Evolutionary conservation across 2,888 invertebrate genomes (phyloP).

Genomic region (Hermaeophaga mercurialis): DNA sequence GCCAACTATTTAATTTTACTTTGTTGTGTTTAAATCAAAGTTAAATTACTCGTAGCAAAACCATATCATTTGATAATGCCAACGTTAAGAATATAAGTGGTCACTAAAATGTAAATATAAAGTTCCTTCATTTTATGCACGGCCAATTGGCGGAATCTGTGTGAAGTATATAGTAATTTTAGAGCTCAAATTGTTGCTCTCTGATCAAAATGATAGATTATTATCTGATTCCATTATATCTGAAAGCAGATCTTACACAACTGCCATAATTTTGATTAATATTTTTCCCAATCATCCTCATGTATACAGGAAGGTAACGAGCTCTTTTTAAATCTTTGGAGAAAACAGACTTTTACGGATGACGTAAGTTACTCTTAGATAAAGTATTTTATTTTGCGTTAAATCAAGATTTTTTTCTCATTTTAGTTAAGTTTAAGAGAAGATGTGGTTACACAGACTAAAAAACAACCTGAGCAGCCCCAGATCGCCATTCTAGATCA

Average conservation of each 20-base stretch:
- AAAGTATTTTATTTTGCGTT: too few species aligned
- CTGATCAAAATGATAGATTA: slow-evolving; percentile 28
- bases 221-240: slow-evolving; percentile 31
- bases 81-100: slow-evolving; percentile 7
- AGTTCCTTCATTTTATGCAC: slow-evolving; percentile 20
- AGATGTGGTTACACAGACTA: too few species aligned
- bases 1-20: too few species aligned
- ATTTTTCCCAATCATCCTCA: slow-evolving; percentile 25
- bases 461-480: too few species aligned
- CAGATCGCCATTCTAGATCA: too few species aligned
- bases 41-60: not conserved
- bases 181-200: slow-evolving; percentile 24
- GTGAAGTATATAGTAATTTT: slow-evolving; percentile 27
- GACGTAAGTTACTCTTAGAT: too few species aligned
- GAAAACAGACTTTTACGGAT: too few species aligned
- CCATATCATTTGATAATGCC: slow-evolving; percentile 14
- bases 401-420: too few species aligned
- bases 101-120: slow-evolving; percentile 24
- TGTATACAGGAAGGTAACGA: not conserved
- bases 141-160: slow-evolving; percentile 24
- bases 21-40: too few species aligned
- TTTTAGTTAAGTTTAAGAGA: too few species aligned
- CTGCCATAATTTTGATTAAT: slow-evolving; percentile 26
- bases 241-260: slow-evolving; percentile 25
- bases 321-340: too few species aligned